Evolutionary conservation across 2,113 vertebrate genomes (phyloP).

Genomic region (Myrmophylax atrothorax): DNA sequence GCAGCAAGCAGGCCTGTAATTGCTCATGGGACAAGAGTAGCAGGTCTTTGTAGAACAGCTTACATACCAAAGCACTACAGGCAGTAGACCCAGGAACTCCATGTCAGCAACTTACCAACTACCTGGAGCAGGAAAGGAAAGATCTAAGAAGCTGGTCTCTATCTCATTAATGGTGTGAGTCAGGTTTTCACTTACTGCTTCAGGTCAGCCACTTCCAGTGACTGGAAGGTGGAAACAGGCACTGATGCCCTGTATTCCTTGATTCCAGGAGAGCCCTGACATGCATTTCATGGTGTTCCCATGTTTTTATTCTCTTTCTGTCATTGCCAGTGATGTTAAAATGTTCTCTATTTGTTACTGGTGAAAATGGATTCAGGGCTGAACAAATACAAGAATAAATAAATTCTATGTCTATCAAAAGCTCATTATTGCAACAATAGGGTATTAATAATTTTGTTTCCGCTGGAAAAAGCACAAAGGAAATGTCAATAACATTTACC

Average conservation of each 20-base stretch:
- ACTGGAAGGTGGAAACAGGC: neutral
- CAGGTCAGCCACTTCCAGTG: neutral
- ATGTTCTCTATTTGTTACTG: neutral
- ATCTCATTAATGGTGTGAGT: neutral
- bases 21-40: neutral
- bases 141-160: neutral
- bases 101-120: neutral
- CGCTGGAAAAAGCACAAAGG: neutral
- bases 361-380: neutral
- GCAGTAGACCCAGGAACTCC: neutral
- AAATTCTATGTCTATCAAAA: neutral
- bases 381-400: neutral
- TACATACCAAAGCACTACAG: neutral
- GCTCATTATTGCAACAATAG: neutral
- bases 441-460: slow-evolving; percentile 28
- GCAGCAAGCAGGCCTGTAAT: neutral
- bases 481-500: slow-evolving; percentile 37
- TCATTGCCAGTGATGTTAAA: neutral
- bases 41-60: neutral
- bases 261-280: neutral
- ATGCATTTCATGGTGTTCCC: neutral
- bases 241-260: neutral
- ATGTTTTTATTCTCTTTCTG: neutral
- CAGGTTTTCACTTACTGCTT: neutral
- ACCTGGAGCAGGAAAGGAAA: neutral